Percentiles rank a stretch among this genome's conserved stretches.
phyloP scores from a whole-genome alignment of 2,888 invertebrate genomes.

The Acrobasis consociella region DNA sequence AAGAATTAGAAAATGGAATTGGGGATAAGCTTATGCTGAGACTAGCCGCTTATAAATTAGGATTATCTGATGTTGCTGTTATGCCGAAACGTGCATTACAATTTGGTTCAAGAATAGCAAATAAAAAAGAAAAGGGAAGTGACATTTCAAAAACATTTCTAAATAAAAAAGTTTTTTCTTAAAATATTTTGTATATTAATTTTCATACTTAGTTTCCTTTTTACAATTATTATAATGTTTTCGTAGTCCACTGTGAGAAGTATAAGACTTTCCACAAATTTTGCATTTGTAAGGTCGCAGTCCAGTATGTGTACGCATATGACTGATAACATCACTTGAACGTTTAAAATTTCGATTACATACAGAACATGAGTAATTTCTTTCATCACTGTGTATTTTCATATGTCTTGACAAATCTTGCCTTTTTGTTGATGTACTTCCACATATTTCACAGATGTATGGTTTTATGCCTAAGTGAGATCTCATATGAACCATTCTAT shows the following conservation, averaged over 20 bases:
- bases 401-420: conserved; percentile 47
- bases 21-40: conserved; percentile 97
- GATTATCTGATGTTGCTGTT: conserved; percentile 83
- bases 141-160: conserved; percentile 84
- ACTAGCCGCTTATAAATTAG: conserved; percentile 86
- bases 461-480: conserved; percentile 76
- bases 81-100: conserved; percentile 97
- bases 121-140: conserved; percentile 93
- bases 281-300: conserved; percentile 42
- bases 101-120: conserved; percentile 98
- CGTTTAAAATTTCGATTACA: conserved; percentile 47
- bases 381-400: conserved; percentile 47
- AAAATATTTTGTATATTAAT: conserved; percentile 24
- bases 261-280: conserved; percentile 43
- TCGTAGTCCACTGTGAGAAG: conserved; percentile 44
- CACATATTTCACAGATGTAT: conserved; percentile 74
- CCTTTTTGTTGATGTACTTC: conserved; percentile 47
- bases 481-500: conserved; percentile 73
- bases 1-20: conserved; percentile 86
- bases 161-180: conserved; percentile 31
- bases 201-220: conserved; percentile 22
- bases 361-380: conserved; percentile 42
- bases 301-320: conserved; percentile 48
- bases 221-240: conserved; percentile 44
- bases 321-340: conserved; percentile 43